These are phyloP conservation scores for Athalia cordata DNA, from an alignment of 2,888 invertebrate species.

Conservation along the genomic window DNA sequence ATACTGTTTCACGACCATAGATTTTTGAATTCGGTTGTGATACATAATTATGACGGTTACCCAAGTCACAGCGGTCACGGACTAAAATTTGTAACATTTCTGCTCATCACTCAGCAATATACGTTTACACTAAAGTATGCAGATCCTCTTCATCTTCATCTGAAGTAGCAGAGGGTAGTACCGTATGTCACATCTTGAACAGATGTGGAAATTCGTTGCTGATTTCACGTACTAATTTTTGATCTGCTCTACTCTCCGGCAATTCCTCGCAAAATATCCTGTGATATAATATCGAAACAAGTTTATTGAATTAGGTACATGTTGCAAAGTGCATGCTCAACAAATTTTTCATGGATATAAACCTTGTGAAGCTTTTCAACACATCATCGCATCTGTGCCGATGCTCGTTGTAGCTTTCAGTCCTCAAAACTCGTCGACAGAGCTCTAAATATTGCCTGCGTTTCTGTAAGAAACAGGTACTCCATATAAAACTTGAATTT, in stretches of 20 bases:
- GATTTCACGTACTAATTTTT: constrained; percentile 86
- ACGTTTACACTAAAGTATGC: constrained; percentile 65
- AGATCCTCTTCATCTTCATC: constrained; percentile 62
- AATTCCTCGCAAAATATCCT: constrained; percentile 90
- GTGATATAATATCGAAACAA: constrained; percentile 49
- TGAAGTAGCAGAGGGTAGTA: constrained; percentile 60
- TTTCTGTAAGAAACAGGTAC: constrained; percentile 74
- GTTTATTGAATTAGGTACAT: not conserved
- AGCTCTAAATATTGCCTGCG: constrained; percentile 87
- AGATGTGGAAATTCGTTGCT: constrained; percentile 88
- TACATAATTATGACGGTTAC: too few species aligned
- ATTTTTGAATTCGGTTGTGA: too few species aligned
- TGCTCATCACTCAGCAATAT: constrained; percentile 25
- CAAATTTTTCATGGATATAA: constrained; percentile 53
- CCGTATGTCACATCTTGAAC: constrained; percentile 71
- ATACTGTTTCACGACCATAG: too few species aligned
- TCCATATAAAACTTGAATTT: not conserved
- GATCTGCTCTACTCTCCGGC: constrained; percentile 84
- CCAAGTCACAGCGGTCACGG: constrained; percentile 50
- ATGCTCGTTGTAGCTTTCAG: constrained; percentile 88
- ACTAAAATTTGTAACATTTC: constrained; percentile 48
- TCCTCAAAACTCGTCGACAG: constrained; percentile 86
- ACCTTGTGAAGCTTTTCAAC: constrained; percentile 86
- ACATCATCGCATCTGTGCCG: constrained; percentile 88
- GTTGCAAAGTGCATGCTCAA: constrained; percentile 19